phyloP scores from a whole-genome alignment of 2,797 vertebrate species.

The Chelon auratus region DNA sequence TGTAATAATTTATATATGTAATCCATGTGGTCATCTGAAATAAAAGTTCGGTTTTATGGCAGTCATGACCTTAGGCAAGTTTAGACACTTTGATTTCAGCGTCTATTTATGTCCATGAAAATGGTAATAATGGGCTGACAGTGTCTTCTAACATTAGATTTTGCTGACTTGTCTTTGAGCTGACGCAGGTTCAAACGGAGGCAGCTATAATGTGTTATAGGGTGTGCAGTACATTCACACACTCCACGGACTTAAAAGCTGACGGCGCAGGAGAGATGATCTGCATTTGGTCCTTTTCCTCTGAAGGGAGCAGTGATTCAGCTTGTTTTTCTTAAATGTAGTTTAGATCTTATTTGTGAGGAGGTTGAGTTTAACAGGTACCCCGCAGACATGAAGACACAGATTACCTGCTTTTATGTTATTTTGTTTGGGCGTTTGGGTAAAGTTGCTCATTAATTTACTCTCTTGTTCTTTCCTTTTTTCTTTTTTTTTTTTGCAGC shows the following conservation, averaged over 20 bases:
- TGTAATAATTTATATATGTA: neutral
- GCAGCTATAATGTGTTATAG: no score
- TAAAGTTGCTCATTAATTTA: conserved; percentile 40
- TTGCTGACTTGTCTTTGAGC: no score
- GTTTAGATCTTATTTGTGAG: neutral
- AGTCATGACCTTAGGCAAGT: no score
- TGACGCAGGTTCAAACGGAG: no score
- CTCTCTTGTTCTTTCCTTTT: conserved; percentile 45
- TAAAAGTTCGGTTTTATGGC: neutral
- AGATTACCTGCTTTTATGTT: neutral
- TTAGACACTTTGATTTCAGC: no score
- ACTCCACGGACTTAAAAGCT: no score
- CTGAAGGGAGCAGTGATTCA: neutral
- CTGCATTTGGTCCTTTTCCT: neutral
- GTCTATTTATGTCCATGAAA: no score
- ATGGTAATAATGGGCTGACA: no score
- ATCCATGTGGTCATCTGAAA: neutral
- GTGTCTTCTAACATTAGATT: no score
- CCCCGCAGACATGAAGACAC: neutral
- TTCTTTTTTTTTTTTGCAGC: conserved; percentile 86
- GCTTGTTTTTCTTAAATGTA: neutral
- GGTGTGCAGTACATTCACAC: no score
- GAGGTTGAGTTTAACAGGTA: neutral
- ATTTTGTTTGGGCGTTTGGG: neutral
- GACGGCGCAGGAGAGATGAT: neutral